Conservation (phyloP, 1,140 invertebrate genomes). For the Calosoma granatense region DNA sequence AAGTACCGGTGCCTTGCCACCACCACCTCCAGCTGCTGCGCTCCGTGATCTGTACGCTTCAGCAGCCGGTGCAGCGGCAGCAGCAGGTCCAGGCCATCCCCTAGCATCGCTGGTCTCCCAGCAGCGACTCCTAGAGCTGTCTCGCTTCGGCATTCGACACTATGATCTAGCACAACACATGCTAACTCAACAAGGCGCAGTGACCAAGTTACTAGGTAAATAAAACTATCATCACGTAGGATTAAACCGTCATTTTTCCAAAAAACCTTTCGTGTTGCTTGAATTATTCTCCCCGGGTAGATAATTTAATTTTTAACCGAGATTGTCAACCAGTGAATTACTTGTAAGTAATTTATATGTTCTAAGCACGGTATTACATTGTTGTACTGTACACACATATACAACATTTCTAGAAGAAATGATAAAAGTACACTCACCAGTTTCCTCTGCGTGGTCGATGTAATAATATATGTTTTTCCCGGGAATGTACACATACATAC, state of each 20-base stretch:
- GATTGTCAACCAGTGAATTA: too few species aligned
- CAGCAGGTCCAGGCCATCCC: slow-evolving; percentile 44
- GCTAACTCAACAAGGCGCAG: slow-evolving; percentile 80
- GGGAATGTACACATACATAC: neutral
- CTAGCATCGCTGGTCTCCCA: slow-evolving; percentile 57
- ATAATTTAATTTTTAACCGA: too few species aligned
- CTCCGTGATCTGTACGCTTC: slow-evolving; percentile 30
- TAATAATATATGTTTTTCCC: too few species aligned
- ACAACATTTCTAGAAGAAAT: too few species aligned
- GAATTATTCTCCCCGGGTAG: too few species aligned
- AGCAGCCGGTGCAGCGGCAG: slow-evolving; percentile 33
- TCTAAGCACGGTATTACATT: too few species aligned
- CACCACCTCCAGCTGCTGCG: slow-evolving; percentile 26
- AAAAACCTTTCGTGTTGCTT: too few species aligned
- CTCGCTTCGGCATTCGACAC: slow-evolving; percentile 69
- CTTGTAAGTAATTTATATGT: too few species aligned
- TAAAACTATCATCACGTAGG: slow-evolving; percentile 16
- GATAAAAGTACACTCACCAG: neutral
- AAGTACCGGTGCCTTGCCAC: slow-evolving; percentile 17
- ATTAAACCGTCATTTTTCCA: too few species aligned
- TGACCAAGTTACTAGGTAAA: slow-evolving; percentile 81
- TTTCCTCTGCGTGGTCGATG: neutral
- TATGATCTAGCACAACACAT: slow-evolving; percentile 85
- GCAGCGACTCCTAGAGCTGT: slow-evolving; percentile 69
- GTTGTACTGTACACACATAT: too few species aligned